These are phyloP conservation scores for Meliscaeva auricollis DNA, from an alignment of 2,888 invertebrate species.

Conservation along the genomic window DNA sequence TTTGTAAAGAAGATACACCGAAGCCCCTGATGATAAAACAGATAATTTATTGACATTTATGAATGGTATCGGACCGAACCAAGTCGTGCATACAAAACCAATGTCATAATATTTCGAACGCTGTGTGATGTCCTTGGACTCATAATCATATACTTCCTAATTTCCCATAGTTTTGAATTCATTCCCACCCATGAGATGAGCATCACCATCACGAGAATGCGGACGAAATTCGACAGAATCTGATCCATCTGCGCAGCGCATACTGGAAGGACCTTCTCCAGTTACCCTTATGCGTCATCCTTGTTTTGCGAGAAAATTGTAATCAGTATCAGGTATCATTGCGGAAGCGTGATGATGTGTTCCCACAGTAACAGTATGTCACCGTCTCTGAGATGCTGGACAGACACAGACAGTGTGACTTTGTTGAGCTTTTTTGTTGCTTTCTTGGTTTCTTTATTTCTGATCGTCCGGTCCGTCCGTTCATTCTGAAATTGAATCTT, in stretches of 20 bases:
- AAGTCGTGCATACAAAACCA: conserved; percentile 51
- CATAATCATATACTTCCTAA: conserved; percentile 31
- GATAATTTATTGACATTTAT: conserved; percentile 71
- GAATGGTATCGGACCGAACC: conserved; percentile 45
- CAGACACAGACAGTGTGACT: conserved; percentile 64
- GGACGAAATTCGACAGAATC: conserved; percentile 43
- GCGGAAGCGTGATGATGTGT: conserved; percentile 68
- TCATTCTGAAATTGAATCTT: conserved; percentile 69
- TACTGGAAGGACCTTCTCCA: conserved; percentile 64
- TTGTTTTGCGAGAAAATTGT: conserved; percentile 49
- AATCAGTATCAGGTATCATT: conserved; percentile 67
- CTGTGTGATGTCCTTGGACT: conserved; percentile 24
- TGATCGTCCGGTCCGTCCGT: not conserved
- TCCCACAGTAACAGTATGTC: conserved; percentile 74
- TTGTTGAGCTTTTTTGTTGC: conserved; percentile 60
- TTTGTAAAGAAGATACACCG: conserved; percentile 27
- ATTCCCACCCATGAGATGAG: conserved; percentile 64
- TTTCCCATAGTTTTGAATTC: conserved; percentile 47
- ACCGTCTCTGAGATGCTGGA: conserved; percentile 69
- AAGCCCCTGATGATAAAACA: conserved; percentile 46
- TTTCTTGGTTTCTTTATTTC: conserved; percentile 11
- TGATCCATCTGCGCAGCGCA: conserved; percentile 44
- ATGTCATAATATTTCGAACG: conserved; percentile 57
- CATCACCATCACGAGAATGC: conserved; percentile 24
- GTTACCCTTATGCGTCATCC: conserved; percentile 53